Conservation (phyloP, 2,888 invertebrate species). For the Hyalella azteca region DNA sequence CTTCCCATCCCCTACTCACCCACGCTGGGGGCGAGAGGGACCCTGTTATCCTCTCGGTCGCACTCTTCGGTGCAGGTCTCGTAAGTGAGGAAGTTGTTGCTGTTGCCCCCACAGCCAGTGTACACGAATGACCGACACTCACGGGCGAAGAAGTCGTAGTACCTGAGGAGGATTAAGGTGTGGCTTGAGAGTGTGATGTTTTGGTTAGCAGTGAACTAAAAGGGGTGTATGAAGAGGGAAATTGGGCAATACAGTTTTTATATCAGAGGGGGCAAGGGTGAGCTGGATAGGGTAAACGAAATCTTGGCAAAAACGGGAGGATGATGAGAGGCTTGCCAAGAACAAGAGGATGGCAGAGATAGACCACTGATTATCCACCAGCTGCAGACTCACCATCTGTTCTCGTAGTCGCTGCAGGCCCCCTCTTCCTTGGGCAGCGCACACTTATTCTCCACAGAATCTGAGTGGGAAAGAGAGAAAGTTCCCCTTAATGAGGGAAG, state of each 20-base stretch:
- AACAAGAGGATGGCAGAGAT: too few species aligned
- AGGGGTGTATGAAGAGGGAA: too few species aligned
- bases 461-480: slow-evolving; percentile 17
- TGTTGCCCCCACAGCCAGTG: slow-evolving; percentile 91
- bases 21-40: too few species aligned
- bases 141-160: slow-evolving; percentile 77
- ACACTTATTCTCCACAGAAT: slow-evolving; percentile 73
- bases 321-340: too few species aligned
- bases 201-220: too few species aligned
- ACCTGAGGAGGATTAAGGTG: too few species aligned
- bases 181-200: too few species aligned
- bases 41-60: slow-evolving; percentile 60
- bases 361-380: slow-evolving; percentile 62
- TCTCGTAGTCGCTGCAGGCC: slow-evolving; percentile 76
- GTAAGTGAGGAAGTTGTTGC: slow-evolving; percentile 79
- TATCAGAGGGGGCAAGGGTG: slow-evolving; percentile 72
- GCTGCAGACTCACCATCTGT: slow-evolving; percentile 31
- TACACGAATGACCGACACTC: slow-evolving; percentile 83
- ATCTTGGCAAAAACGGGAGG: too few species aligned
- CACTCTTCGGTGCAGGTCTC: slow-evolving; percentile 74
- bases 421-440: slow-evolving; percentile 78
- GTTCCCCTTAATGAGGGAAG: too few species aligned
- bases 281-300: too few species aligned
- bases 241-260: too few species aligned
- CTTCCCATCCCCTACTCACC: slow-evolving; percentile 60